A percentile compares a stretch with the other conserved stretches of the same genome.
phyloP scores from a whole-genome alignment of 2,113 vertebrate genomes.

The Isurus oxyrinchus region DNA sequence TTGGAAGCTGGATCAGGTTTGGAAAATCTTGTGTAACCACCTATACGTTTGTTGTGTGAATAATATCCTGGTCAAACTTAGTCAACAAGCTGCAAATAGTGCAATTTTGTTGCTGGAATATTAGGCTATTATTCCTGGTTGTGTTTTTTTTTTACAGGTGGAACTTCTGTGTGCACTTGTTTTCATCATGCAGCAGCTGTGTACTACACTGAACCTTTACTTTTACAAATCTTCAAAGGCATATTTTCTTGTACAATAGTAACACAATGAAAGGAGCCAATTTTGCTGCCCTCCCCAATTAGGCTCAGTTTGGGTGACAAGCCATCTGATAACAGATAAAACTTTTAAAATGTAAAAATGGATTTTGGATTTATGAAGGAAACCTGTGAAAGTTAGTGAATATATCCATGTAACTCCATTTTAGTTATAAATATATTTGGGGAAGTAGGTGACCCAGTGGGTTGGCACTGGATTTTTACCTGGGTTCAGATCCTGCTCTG shows the following conservation, averaged over 20 bases:
- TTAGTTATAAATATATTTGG: neutral
- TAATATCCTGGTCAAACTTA: neutral
- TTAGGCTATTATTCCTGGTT: neutral
- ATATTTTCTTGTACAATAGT: neutral
- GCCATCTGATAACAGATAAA: neutral
- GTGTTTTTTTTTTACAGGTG: neutral
- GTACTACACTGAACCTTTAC: neutral
- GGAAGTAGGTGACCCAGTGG: neutral
- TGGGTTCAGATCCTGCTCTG: neutral
- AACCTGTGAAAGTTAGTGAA: neutral
- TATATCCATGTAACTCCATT: neutral
- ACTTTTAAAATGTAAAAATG: neutral
- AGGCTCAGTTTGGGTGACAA: neutral
- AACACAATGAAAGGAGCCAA: neutral
- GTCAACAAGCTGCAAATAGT: neutral
- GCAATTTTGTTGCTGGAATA: neutral
- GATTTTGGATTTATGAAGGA: neutral
- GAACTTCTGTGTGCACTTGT: neutral
- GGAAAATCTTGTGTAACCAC: slow-evolving; percentile 33
- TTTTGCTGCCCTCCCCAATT: neutral
- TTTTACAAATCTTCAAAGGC: neutral
- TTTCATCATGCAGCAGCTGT: neutral
- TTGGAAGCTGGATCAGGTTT: slow-evolving; percentile 92
- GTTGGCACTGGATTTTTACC: neutral
- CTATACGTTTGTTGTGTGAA: neutral